Base-by-base conservation (phyloP, 2,797 vertebrate genomes). In the Poeciliopsis infans region DNA sequence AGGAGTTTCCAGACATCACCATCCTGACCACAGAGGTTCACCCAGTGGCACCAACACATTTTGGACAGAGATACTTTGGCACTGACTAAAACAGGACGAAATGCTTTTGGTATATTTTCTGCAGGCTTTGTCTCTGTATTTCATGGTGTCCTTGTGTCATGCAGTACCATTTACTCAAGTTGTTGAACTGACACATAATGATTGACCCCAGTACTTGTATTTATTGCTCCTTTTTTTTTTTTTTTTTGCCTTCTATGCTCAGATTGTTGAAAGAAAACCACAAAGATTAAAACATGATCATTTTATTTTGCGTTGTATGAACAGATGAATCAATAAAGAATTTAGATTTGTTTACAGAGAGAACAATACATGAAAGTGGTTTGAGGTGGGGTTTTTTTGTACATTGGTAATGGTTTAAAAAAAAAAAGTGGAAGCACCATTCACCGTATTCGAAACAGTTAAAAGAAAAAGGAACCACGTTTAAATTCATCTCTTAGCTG, bases 1-100 rank as follows among this genome's bases (percentile, higher is more conserved):
- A 99, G 89, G 98, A 99, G 92, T 99, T 99, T 92, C 98, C 98
- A 45, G 98, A 99, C 74, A 99, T 99, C 94, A 99, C 98, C 81
- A 99, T 99, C 93, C 91, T 99, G 93, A 98, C 98, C 47, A 99
- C 98, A 33, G 98, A 99, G 94, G 97, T 99, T 85, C 97, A 99
- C 78, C 97, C 97, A 4, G 97, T 99, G 82, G 98, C 98, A 72
- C 98, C 98, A 5, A 99, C 98, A 81, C 98, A 99, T 94, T 99
- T 99, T 74, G 98, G 98, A 92, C 97, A 99, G 94, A 97, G 97
- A 93, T 99, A 99, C 84, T 99, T 99, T 87, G 98, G 98, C 85
- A 99, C 98, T 20, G 98, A 99, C 91, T 98, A 75, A 95, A 85
- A 28, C 0, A 84, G 72, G 82, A 86, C 84, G 73, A 88, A 84